These are phyloP conservation scores for Premnoplex brunnescens DNA, from an alignment of 2,797 vertebrate genomes.

Conservation along the genomic window DNA sequence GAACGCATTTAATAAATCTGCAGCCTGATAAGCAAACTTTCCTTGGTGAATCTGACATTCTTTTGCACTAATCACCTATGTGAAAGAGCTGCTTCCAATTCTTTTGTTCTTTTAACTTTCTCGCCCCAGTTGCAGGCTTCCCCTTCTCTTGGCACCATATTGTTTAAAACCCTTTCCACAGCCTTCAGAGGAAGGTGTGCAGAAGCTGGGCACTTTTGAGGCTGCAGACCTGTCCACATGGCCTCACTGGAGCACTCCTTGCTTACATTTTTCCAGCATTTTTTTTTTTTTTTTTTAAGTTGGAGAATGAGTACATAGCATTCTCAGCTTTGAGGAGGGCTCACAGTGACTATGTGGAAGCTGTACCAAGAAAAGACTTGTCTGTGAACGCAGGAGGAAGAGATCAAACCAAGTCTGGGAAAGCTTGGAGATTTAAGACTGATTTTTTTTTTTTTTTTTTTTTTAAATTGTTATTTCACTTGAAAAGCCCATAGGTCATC, in stretches of 20 bases:
- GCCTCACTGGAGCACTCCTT: neutral
- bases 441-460: neutral
- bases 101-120: conserved; percentile 10
- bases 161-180: neutral
- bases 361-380: neutral
- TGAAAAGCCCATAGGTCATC: neutral
- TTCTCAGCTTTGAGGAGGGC: neutral
- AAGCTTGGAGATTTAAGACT: neutral
- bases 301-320: neutral
- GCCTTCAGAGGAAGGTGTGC: conserved; percentile 19
- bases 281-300: neutral
- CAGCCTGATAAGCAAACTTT: conserved; percentile 27
- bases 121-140: neutral
- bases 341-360: neutral
- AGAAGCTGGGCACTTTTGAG: neutral
- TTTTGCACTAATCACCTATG: conserved; percentile 9
- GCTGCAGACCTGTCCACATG: neutral
- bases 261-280: neutral
- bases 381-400: neutral
- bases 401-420: neutral
- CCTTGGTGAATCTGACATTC: conserved; percentile 19
- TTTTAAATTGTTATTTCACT: neutral
- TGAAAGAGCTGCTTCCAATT: conserved; percentile 18
- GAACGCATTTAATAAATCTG: conserved; percentile 46
- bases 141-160: neutral